Evolutionary conservation across 2,888 invertebrate species (phyloP).

Genomic region (Trachelus stipa): DNA sequence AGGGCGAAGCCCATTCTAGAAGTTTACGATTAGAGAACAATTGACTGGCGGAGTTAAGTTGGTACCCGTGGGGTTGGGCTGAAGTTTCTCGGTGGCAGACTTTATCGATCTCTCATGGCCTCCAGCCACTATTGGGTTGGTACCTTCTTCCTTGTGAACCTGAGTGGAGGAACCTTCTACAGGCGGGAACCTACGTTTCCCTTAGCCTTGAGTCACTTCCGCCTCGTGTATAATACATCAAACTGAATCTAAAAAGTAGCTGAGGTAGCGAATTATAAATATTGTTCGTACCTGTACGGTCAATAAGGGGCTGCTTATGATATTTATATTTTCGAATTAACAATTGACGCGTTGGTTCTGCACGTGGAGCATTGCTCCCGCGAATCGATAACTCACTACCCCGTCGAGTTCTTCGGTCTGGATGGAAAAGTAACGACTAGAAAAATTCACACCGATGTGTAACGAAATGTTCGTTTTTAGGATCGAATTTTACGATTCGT

Average conservation of each 20-base stretch:
- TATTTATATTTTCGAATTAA: not conserved
- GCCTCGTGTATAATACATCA: not conserved
- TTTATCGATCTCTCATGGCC: conserved; percentile 37
- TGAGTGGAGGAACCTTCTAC: not conserved
- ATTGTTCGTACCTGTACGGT: not conserved
- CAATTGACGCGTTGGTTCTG: not conserved
- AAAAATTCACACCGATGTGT: not conserved
- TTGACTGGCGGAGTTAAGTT: conserved; percentile 45
- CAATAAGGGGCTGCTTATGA: not conserved
- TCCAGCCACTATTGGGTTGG: conserved; percentile 17
- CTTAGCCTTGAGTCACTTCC: not conserved
- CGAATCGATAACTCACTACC: not conserved
- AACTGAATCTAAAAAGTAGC: not conserved
- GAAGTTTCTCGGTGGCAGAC: conserved; percentile 22
- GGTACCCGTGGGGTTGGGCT: conserved; percentile 32
- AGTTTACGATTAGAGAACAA: conserved; percentile 49
- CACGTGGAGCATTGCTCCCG: not conserved
- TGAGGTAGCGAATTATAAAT: not conserved
- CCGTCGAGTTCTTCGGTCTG: not conserved
- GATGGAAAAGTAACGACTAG: not conserved
- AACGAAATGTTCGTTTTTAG: not conserved
- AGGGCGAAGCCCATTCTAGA: conserved; percentile 30
- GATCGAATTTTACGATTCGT: not conserved
- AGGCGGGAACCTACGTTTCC: not conserved
- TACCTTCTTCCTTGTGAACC: conserved; percentile 42